These are phyloP conservation scores for Podarcis cretensis DNA, from an alignment of 2,113 vertebrate species.

Conservation along the genomic window DNA sequence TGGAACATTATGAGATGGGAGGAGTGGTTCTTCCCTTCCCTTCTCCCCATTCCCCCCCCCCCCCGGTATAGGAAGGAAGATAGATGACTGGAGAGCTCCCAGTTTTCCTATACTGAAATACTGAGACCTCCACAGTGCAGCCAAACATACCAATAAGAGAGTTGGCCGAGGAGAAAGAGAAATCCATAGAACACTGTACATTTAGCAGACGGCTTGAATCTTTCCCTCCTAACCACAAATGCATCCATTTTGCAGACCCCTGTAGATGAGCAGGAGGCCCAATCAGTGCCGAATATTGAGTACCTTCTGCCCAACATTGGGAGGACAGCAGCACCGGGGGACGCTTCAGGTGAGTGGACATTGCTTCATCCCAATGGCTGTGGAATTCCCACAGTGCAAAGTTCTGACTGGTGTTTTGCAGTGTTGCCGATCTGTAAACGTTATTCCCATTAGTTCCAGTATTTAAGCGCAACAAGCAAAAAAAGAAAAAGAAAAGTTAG, in stretches of 20 bases:
- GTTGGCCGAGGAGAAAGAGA: background rate
- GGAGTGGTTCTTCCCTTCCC: background rate
- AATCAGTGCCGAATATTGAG: conserved; percentile 95
- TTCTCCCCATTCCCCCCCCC: too few relatives aligned
- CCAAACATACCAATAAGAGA: background rate
- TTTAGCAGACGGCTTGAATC: background rate
- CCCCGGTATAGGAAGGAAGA: background rate
- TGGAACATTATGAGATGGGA: background rate
- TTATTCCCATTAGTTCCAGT: background rate
- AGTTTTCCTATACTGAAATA: background rate
- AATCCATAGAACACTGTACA: background rate
- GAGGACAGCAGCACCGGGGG: conserved; percentile 85
- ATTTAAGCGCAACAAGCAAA: background rate
- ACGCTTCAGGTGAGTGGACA: conserved; percentile 93
- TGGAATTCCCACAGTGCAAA: background rate
- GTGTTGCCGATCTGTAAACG: background rate
- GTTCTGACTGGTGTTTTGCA: background rate
- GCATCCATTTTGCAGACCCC: conserved; percentile 82
- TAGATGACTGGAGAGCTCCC: background rate
- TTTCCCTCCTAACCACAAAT: rapidly evolving
- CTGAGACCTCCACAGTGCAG: background rate
- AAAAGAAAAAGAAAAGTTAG: too few relatives aligned
- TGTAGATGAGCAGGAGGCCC: conserved; percentile 90
- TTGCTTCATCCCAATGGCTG: background rate
- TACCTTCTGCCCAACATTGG: conserved; percentile 98